phyloP scores from a whole-genome alignment of 2,888 invertebrate species.

The Nineta flava region DNA sequence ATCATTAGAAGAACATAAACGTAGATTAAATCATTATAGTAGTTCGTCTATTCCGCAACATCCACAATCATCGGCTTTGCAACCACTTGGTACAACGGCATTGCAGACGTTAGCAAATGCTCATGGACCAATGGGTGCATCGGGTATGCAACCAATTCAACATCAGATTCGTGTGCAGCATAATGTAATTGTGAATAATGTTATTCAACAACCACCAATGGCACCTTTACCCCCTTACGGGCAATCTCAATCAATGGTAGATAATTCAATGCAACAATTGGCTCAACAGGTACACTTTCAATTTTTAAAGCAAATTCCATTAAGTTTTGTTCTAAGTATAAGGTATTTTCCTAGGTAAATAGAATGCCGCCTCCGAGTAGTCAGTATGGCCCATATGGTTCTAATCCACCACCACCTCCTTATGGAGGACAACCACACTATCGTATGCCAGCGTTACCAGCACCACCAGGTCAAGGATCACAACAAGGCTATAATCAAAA shows the following conservation, averaged over 20 bases:
- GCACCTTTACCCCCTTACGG: conserved; percentile 1
- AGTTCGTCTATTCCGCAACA: neutral
- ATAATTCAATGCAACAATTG: conserved; percentile 30
- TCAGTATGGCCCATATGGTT: neutral
- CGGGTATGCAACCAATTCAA: neutral
- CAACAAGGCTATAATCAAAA: conserved; percentile 27
- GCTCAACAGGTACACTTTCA: conserved; percentile 28
- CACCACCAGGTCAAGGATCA: conserved; percentile 31
- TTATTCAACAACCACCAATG: conserved; percentile 5
- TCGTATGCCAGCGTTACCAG: neutral
- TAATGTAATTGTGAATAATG: conserved; percentile 8
- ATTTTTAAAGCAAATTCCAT: too few relatives aligned
- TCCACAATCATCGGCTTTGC: conserved; percentile 10
- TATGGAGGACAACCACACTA: neutral
- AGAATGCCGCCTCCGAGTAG: neutral
- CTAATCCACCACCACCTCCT: neutral
- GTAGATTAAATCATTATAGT: conserved; percentile 15
- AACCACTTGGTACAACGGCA: neutral
- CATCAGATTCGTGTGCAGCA: conserved; percentile 7
- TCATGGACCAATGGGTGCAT: neutral
- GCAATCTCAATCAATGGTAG: conserved; percentile 17
- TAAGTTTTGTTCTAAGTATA: too few relatives aligned
- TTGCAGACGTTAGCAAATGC: neutral
- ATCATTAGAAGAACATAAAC: conserved; percentile 19
- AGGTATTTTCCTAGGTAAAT: neutral